phyloP scores from a whole-genome alignment of 1,140 invertebrate species.

The Ceratina australensis region DNA sequence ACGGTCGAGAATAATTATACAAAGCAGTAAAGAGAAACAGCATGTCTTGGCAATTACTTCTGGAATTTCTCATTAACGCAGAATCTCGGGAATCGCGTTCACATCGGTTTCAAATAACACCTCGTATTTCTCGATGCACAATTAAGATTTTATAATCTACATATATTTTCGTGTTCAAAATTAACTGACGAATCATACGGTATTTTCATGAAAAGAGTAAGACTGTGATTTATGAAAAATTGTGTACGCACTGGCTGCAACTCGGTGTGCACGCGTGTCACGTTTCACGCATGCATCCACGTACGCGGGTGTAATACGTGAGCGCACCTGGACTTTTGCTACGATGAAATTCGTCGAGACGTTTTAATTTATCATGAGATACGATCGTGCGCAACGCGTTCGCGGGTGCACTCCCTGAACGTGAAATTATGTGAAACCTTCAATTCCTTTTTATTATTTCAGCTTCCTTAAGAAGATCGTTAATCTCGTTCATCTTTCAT shows the following conservation, averaged over 20 bases:
- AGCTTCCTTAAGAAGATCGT: too few species aligned
- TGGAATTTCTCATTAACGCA: slow-evolving; percentile 19
- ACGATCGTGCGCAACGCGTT: neutral
- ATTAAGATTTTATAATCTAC: neutral
- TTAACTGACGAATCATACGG: too few species aligned
- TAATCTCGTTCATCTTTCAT: too few species aligned
- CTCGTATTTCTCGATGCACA: neutral
- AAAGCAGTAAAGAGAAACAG: neutral
- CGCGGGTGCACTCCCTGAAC: neutral
- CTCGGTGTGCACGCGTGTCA: slow-evolving; percentile 11
- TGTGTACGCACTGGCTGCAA: neutral
- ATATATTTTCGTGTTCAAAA: too few species aligned
- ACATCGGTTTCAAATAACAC: neutral
- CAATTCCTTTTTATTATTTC: too few species aligned
- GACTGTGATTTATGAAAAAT: neutral
- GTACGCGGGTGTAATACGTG: neutral
- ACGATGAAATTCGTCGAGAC: slow-evolving; percentile 30
- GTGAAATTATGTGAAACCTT: neutral
- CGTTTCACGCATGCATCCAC: neutral
- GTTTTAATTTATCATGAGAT: slow-evolving; percentile 2
- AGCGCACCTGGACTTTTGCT: slow-evolving; percentile 9
- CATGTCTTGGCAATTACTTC: neutral
- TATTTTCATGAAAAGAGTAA: neutral
- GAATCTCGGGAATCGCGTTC: neutral
- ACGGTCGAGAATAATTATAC: neutral